phyloP scores from a whole-genome alignment of 2,113 vertebrate species.

The Mixornis gularis region DNA sequence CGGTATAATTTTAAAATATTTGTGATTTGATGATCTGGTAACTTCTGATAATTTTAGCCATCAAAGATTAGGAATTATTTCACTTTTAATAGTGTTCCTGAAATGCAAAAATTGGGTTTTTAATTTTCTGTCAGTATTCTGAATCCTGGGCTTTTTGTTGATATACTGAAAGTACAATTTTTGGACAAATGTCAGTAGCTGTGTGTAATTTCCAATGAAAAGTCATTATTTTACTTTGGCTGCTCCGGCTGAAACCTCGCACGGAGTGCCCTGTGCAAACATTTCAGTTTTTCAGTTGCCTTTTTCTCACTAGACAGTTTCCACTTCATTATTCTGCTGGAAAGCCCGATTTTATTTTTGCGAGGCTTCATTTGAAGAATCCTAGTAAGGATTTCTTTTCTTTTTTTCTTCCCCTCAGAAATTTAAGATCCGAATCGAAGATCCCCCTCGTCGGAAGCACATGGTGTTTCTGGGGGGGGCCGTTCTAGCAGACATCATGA shows the following conservation, averaged over 20 bases:
- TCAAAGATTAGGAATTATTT: background rate
- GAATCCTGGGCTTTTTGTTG: background rate
- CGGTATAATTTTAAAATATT: background rate
- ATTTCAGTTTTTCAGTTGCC: background rate
- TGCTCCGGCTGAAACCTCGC: background rate
- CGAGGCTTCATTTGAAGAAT: background rate
- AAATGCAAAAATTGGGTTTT: background rate
- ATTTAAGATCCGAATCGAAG: constrained; percentile 98
- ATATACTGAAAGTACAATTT: background rate
- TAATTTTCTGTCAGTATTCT: background rate
- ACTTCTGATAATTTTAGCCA: background rate
- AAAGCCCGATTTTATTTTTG: background rate
- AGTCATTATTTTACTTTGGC: background rate
- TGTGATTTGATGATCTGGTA: background rate
- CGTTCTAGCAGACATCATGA: constrained; percentile 97
- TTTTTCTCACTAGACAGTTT: background rate
- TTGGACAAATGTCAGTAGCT: background rate
- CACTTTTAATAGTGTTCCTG: background rate
- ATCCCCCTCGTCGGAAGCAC: constrained; percentile 95
- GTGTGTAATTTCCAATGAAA: background rate
- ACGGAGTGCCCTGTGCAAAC: background rate
- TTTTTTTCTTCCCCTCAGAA: constrained; percentile 72
- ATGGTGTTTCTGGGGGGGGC: constrained; percentile 98
- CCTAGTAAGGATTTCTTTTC: background rate
- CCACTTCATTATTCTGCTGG: background rate